Evolutionary conservation across 2,113 vertebrate genomes (phyloP), one percentile per base, ranked within the genome.

Genomic region (Cavia aperea): DNA sequence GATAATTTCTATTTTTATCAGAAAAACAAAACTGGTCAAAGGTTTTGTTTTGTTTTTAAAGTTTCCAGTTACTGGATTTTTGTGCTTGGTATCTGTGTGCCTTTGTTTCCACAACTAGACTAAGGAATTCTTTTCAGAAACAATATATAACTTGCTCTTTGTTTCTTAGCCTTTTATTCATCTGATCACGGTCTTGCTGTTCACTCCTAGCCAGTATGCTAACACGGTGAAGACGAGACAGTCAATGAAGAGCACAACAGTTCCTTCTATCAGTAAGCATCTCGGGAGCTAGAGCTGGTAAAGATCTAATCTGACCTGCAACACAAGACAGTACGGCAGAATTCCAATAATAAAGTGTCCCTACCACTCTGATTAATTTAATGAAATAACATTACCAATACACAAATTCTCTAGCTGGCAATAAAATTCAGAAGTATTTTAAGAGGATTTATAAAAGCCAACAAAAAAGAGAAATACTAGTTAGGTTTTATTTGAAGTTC

Each of bases 341-440:
- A 86, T 65, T 68, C 91, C 70, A 95, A 82, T 11, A 91, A 88
- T 90, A 96, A 39, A 7, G 31, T 33, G 26, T 82, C 72, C 23
- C 13, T 75, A 81, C 56, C 31, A 73, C 56, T 70, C 88, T 85
- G 33, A 89, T 65, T 43, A 93, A 66, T 18, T 82, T 77, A 82
- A 70, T 75, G 10, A 58, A 92, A 86, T 90, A 90, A 89, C 46
- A 86, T 75, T 86, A 68, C 36, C 72, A 85, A 86, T 78, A 19
- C 56, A 82, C 24, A 94, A 88, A 79, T 86, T 83, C 24, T 93
- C 21, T 43, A 93, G 88, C 2, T 91, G 21, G 23, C 46, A 4
- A 78, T 85, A 66, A 95, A 63, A 51, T 66, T 94, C 73, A 94
- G 49, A 95, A 90, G 26, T 85, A 92, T 86, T 94, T 90, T 56